Base-by-base conservation (phyloP, 53 echinoderm and acorn worm genomes). In the Luidia sarsii region DNA sequence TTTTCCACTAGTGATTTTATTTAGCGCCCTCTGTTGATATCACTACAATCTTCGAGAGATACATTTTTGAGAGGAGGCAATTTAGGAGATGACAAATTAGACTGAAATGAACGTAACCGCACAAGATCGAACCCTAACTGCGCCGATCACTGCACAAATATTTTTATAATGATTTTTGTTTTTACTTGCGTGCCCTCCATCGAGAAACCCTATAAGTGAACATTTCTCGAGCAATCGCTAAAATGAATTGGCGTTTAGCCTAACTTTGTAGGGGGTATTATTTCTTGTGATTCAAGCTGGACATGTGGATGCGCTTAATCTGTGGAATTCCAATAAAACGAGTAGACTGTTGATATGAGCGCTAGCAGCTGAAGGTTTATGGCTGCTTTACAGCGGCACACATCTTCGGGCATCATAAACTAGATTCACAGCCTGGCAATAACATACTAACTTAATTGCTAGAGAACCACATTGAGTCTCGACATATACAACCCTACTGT, bases 321-420 rank as follows among this genome's bases (percentile, higher is more conserved):
- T 45, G 43, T 4, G 77, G 62, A 77, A 77, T 77, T 77, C 77
- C 30, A 77, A 77, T 48, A 61, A 39, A 73, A 75, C 6, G 38
- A 23, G 1, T 60, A 77, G 18, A 45, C 45, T 66, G 61, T 61
- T n/a, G 62, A 43, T 61, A 33, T 16, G 48, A 20, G 46, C 39
- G 46, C 9, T 30, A 30, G 20, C 59, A n/a, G 46, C 3, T 11
- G 19, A 4, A 38, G 28, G 59, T 77, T 77, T 77, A 77, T 32
- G 61, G 32, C 60, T 77, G 77, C 61, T 77, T 72, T 72, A 72
- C 38, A 59, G 77, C 48, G 60, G 43, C 30, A 2, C 60, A 48
- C 77, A 77, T 77, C 77, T 77, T 61, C 32, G 8, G n/a, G n/a
- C n/a, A 46, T 77, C 59, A 33, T 77, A 61, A 77, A 75, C 16